These are phyloP conservation scores for Eulemur coronatus DNA, from an alignment of 2,797 vertebrate genomes.

Conservation along the genomic window DNA sequence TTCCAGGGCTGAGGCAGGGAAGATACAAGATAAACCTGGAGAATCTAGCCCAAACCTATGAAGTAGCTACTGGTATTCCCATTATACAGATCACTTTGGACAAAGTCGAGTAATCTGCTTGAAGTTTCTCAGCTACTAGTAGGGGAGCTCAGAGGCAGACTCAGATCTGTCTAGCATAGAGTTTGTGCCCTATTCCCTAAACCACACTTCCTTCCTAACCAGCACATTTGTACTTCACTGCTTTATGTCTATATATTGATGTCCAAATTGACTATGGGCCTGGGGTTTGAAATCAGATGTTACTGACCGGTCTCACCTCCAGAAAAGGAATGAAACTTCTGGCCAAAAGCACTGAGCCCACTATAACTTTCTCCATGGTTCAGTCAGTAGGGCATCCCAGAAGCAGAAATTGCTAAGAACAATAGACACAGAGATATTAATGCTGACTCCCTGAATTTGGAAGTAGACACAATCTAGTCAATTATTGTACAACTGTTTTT, in stretches of 20 bases:
- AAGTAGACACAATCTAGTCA: not conserved
- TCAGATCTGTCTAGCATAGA: not conserved
- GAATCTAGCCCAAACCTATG: not conserved
- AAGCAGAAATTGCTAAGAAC: not conserved
- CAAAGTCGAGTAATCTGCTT: not conserved
- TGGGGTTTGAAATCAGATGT: not conserved
- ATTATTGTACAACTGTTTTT: not conserved
- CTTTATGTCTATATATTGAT: not conserved
- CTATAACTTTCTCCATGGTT: not conserved
- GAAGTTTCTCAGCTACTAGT: not conserved
- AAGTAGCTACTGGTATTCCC: not conserved
- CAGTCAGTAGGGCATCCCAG: not conserved
- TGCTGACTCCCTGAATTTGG: not conserved
- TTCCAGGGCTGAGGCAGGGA: not conserved
- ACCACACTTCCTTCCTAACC: not conserved
- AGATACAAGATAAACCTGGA: not conserved
- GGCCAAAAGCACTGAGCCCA: not conserved
- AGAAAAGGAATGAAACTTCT: not conserved
- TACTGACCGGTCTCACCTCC: not conserved
- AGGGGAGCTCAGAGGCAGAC: not conserved
- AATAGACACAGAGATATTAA: not conserved
- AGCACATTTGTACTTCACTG: not conserved
- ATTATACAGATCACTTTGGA: not conserved
- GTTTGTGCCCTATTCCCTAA: not conserved
- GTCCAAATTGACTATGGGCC: not conserved